Conservation (phyloP, 2,113 vertebrate genomes). For the Panthera leo region DNA sequence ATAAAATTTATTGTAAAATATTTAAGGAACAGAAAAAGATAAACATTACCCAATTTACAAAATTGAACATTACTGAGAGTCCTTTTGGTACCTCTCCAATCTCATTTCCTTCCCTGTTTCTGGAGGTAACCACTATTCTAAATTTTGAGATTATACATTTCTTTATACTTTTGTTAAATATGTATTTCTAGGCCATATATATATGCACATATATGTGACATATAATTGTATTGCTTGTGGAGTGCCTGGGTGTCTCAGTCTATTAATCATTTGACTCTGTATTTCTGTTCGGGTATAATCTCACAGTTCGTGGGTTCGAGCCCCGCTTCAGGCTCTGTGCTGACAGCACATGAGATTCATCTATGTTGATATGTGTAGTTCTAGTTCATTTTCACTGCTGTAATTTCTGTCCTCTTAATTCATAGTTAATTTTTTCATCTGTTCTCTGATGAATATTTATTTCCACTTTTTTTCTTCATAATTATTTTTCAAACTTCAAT, state of each 20-base stretch:
- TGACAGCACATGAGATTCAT: neutral
- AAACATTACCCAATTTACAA: constrained; percentile 19
- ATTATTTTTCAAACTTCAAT: constrained; percentile 1
- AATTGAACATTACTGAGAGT: neutral
- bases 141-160: neutral
- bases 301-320: no score
- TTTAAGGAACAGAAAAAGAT: constrained; percentile 29
- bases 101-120: neutral
- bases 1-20: constrained; percentile 1
- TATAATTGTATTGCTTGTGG: neutral
- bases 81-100: neutral
- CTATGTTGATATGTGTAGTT: neutral
- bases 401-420: constrained; percentile 10
- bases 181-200: neutral
- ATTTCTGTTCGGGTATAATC: no score
- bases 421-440: neutral
- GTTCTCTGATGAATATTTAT: neutral
- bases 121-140: constrained; percentile 2
- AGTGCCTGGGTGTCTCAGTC: no score
- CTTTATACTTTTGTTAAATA: neutral
- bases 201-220: neutral
- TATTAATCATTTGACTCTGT: no score
- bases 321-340: no score
- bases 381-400: neutral
- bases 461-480: neutral